A percentile compares a stretch with the other conserved stretches of the same genome.
These are phyloP conservation scores for Dasysyrphus albostriatus DNA, from an alignment of 2,888 invertebrate species.

Conservation along the genomic window DNA sequence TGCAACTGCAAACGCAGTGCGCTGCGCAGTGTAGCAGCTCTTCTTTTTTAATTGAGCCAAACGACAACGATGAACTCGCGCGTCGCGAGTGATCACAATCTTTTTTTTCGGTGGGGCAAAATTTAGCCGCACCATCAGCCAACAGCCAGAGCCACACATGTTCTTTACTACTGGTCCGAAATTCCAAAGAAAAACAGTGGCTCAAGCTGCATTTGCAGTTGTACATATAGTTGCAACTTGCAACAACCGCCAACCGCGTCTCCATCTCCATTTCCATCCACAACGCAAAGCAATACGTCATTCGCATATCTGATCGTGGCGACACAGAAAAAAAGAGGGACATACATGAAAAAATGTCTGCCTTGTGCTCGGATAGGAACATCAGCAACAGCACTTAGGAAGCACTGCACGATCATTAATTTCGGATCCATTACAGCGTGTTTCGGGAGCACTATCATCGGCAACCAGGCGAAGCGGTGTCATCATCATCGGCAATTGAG, in stretches of 20 bases:
- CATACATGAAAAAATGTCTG: constrained; percentile 50
- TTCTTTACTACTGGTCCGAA: constrained; percentile 11
- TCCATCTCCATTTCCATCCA: not conserved
- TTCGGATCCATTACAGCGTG: constrained; percentile 76
- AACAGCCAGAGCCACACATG: constrained; percentile 35
- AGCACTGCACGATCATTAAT: constrained; percentile 75
- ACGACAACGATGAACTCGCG: constrained; percentile 64
- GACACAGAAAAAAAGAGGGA: constrained; percentile 53
- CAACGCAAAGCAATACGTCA: constrained; percentile 68
- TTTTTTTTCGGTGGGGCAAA: constrained; percentile 12
- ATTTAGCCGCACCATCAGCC: not conserved
- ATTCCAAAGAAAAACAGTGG: constrained; percentile 54
- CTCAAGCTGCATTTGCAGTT: constrained; percentile 57
- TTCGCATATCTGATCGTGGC: constrained; percentile 73
- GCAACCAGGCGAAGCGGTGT: constrained; percentile 45
- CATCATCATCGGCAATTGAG: constrained; percentile 59
- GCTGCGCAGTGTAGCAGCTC: constrained; percentile 24
- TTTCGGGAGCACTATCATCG: constrained; percentile 69
- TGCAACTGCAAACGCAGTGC: not conserved
- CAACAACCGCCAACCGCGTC: constrained; percentile 43
- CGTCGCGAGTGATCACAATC: constrained; percentile 64
- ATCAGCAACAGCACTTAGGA: constrained; percentile 64
- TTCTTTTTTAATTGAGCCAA: constrained; percentile 73
- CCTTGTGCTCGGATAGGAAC: constrained; percentile 13
- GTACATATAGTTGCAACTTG: constrained; percentile 7